phyloP scores from a whole-genome alignment of 1,140 invertebrate species.

The Brachionus rotundiformis region DNA sequence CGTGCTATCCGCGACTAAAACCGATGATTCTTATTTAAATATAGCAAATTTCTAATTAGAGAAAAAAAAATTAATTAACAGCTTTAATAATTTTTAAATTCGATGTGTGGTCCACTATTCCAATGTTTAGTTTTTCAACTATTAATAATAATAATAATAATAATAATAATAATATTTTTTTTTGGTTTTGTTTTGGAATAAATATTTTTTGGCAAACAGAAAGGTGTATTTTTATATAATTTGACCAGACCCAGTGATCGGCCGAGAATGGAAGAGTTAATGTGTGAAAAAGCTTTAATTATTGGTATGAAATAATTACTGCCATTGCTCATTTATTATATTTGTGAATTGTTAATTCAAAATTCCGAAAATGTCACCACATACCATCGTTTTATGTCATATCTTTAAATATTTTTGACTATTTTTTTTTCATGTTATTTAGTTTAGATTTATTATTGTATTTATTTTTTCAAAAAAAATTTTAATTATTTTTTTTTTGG shows the following conservation, averaged over 20 bases:
- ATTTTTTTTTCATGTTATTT: conserved; percentile 2
- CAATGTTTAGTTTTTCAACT: conserved; percentile 5
- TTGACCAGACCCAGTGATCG: neutral
- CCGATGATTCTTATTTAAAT: conserved; percentile 15
- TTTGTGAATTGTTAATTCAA: neutral
- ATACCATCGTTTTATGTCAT: neutral
- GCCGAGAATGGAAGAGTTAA: neutral
- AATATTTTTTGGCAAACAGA: neutral
- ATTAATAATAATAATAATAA: no score
- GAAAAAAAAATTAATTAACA: neutral
- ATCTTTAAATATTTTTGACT: neutral
- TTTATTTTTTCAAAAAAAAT: neutral
- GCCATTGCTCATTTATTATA: neutral
- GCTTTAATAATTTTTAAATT: neutral
- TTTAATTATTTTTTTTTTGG: neutral
- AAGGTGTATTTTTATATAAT: neutral
- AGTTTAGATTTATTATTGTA: conserved; percentile 7
- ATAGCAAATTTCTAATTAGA: conserved; percentile 26
- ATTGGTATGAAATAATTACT: neutral
- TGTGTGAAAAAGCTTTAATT: neutral
- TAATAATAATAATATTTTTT: no score
- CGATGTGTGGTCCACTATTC: neutral
- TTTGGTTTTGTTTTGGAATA: neutral
- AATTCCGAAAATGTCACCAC: neutral
- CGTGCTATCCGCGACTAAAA: neutral